Base-by-base conservation (phyloP, 1,140 invertebrate species). In the Listronotus oregonensis region DNA sequence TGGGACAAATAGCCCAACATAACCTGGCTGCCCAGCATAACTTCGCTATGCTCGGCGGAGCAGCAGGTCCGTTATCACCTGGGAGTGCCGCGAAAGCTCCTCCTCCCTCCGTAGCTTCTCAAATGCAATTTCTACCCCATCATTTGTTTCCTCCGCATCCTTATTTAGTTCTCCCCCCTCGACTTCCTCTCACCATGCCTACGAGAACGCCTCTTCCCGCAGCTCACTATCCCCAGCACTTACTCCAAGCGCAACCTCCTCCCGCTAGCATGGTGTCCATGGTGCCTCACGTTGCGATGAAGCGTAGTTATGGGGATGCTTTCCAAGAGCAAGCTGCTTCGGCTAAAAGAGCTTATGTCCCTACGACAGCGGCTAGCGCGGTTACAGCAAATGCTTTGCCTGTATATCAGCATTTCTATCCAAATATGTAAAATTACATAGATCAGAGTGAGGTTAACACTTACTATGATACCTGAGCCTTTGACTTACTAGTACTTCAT, bases 401-500 rank as follows among this genome's bases (percentile, higher is more conserved):
- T 57, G 82, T 79, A n/a, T 89, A 80, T 78, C 84, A 71, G 55
- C 82, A 31, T 57, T 86, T 67, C 80, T 69, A 84, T 82, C 74
- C 77, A 72, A 68, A 80, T 76, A 64, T 85, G 79, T 83, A 82
- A 82, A 51, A 73, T 47, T 5, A 27, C 44, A 47, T 2, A 5
- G 10, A 31, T 34, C 32, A 9, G 9, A 34, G 9, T 34, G 9
- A n/a, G n/a, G n/a, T n/a, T n/a, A n/a, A n/a, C n/a, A n/a, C n/a
- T n/a, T n/a, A n/a, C 2, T 27, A 27, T 27, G 21, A 27, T 27
- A 27, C 21, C 21, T 27, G 21, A 27, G 21, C 21, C 5, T 27
- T 27, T 27, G 21, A 27, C 21, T 3, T 5, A 27, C 1, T 27
- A 5, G 21, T 27, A 27, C 21, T 27, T 27, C 21, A 5, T 27